Percentiles rank a stretch among this genome's conserved stretches.
Evolutionary conservation across 2,797 vertebrate species (phyloP).

Genomic region (Notoglanidium macrostoma): DNA sequence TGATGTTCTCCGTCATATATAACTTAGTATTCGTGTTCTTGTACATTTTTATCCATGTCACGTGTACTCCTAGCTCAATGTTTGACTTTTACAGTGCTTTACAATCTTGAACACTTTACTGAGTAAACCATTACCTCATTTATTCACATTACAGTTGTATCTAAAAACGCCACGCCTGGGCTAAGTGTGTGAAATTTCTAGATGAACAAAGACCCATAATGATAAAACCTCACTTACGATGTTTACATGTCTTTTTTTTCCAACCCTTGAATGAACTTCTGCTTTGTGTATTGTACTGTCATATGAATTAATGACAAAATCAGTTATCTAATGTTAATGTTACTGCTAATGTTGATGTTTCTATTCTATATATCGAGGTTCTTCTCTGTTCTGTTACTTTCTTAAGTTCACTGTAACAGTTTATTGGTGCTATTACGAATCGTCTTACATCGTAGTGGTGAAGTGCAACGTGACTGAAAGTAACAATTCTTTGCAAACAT

Average conservation of each 20-base stretch:
- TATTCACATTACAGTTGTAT: neutral
- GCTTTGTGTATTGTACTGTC: neutral
- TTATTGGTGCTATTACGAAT: slow-evolving; percentile 12
- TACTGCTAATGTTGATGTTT: neutral
- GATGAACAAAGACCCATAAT: neutral
- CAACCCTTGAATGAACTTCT: neutral
- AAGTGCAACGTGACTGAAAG: neutral
- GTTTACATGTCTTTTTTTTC: slow-evolving; percentile 2
- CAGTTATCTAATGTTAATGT: neutral
- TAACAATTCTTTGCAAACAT: no score
- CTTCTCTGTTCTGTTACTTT: neutral
- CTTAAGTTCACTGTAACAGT: neutral
- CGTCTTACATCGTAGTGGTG: neutral
- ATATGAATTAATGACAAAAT: neutral
- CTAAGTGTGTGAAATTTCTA: neutral
- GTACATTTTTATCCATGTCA: neutral
- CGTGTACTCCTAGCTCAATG: neutral
- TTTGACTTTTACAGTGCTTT: neutral
- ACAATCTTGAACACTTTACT: neutral
- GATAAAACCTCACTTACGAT: neutral
- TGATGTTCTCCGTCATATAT: neutral
- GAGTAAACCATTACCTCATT: neutral
- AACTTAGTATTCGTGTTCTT: neutral
- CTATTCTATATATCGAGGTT: neutral
- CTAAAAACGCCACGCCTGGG: neutral